Base-by-base conservation (phyloP, 2,888 invertebrate species). In the Steinernema carpocapsae region DNA sequence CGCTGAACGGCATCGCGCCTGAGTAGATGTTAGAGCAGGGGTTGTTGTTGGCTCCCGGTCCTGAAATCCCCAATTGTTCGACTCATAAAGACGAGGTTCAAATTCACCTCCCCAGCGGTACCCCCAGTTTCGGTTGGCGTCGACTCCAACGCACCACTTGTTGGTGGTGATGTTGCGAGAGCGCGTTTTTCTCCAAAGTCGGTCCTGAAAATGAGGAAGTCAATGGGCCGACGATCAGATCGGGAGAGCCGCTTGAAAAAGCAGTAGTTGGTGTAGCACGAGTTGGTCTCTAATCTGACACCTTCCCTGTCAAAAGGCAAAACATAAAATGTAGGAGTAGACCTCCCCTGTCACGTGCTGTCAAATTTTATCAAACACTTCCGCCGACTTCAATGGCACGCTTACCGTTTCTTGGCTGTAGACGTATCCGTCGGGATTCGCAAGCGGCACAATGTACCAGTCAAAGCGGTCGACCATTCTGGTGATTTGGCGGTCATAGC, bases 41-140 rank as follows among this genome's bases (percentile, higher is more conserved):
- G 3, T 79, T 80, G 14, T 82, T 79, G 70, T 83, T 84, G 6
- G 85, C 83, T 7, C 86, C 86, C 22, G 83, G 83, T 76, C 83
- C 86, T 73, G 78, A 76, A 76, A 2, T 6, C 45, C 19, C 1
- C 26, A 12, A 48, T 22, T 22, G 42, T 29, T 26, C 14, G 46
- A 37, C 0, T 19, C n/a, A 26, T 17, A 19, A 24, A 3, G 14
- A 26, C n/a, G n/a, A 48, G 0, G 10, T 22, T 42, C 19, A 14
- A 14, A 24, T 75, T 19, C 51, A 83, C 85, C 82, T 80, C 84
- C 86, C 82, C 83, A 84, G 46, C 82, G 78, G 74, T 83, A 86
- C 29, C 85, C 87, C 85, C 87, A 87, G 74, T 87, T 79, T 82
- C 87, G 72, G 75, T 87, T 87, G 14, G 85, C 85, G 73, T 87